These are phyloP conservation scores for Hypolimnas misippus DNA, from an alignment of 2,888 invertebrate species.

Conservation along the genomic window DNA sequence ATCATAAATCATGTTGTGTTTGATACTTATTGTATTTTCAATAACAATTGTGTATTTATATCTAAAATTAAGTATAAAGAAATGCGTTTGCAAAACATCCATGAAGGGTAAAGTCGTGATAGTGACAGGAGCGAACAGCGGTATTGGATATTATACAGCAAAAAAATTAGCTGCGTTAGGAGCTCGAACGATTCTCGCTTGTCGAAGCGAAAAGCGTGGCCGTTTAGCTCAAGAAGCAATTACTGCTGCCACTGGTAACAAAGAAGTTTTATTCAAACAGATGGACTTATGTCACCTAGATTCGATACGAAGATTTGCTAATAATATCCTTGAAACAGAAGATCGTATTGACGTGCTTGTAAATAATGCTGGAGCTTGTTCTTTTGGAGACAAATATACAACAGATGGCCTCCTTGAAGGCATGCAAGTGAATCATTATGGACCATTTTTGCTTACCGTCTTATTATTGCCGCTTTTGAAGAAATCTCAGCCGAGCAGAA, in stretches of 20 bases:
- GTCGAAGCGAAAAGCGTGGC: constrained; percentile 53
- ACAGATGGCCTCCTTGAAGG: constrained; percentile 83
- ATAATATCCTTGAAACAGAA: constrained; percentile 59
- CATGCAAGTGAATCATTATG: constrained; percentile 83
- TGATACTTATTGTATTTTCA: neutral
- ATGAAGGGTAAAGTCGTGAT: constrained; percentile 43
- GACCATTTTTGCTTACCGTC: constrained; percentile 85
- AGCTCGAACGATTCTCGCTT: constrained; percentile 59
- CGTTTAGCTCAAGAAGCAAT: constrained; percentile 46
- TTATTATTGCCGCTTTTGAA: constrained; percentile 82
- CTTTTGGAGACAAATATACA: constrained; percentile 53
- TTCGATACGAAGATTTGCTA: constrained; percentile 71
- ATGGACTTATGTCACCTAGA: constrained; percentile 54
- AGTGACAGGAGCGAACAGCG: constrained; percentile 49
- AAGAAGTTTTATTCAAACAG: constrained; percentile 39
- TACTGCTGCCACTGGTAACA: constrained; percentile 42
- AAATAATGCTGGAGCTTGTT: constrained; percentile 67
- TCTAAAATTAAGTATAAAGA: constrained; percentile 24
- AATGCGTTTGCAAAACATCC: constrained; percentile 26
- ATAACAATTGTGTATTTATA: constrained; percentile 4
- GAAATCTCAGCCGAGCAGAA: constrained; percentile 84
- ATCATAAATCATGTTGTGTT: neutral
- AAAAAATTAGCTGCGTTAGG: constrained; percentile 56
- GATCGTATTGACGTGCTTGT: constrained; percentile 64
- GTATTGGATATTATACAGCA: constrained; percentile 63